Percentiles rank a stretch among this genome's conserved stretches.
Evolutionary conservation across 2,113 vertebrate genomes (phyloP).

Genomic region (Engraulis encrasicolus): DNA sequence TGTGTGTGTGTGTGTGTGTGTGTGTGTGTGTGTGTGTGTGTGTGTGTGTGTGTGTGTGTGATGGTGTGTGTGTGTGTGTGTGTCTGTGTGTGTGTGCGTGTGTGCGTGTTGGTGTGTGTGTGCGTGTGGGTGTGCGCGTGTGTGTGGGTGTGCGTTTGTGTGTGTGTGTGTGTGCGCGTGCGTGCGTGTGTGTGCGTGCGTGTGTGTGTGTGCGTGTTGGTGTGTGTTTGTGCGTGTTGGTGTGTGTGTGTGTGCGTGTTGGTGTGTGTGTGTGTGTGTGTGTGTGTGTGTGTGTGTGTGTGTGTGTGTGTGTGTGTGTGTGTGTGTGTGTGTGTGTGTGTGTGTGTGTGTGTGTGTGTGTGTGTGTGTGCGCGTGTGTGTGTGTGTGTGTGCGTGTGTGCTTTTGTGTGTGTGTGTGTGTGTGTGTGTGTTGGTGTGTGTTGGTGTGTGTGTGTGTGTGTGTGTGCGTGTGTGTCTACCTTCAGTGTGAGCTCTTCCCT

Average conservation of each 20-base stretch:
- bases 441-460: not conserved
- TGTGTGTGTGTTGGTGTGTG: not conserved
- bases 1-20: slow-evolving; percentile 2
- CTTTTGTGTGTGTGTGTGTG: not conserved
- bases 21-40: not conserved
- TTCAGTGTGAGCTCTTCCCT: slow-evolving; percentile 76
- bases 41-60: not conserved
- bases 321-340: no score
- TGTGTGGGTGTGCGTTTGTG: no score
- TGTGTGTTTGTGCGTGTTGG: not conserved
- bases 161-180: not conserved
- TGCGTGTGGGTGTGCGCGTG: no score
- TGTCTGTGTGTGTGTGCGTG: not conserved
- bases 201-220: not conserved
- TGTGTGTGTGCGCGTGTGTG: no score
- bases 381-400: not conserved
- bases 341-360: no score
- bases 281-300: no score
- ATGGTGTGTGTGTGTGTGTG: not conserved
- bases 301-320: no score
- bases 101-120: no score
- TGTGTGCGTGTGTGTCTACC: slow-evolving; percentile 71
- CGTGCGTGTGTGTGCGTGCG: not conserved
- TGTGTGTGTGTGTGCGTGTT: not conserved
- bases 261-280: not conserved